A percentile compares a stretch with the other conserved stretches of the same genome.
Evolutionary conservation across 2,888 invertebrate species (phyloP).

Genomic region (Lathronympha strigana): DNA sequence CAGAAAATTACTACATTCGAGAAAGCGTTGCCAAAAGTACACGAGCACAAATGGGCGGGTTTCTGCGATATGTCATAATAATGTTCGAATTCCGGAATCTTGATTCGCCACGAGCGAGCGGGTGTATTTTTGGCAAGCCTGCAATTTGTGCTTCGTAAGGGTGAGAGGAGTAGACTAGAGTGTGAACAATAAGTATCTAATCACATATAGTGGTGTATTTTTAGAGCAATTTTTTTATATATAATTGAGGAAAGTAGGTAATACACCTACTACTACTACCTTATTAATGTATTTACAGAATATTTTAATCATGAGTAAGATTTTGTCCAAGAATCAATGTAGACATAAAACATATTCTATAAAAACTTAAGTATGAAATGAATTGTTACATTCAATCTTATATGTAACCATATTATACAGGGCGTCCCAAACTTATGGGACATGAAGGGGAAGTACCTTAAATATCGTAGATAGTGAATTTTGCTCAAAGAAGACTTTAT

Average conservation of each 20-base stretch:
- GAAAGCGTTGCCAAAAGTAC: conserved; percentile 32
- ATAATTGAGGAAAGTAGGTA: neutral
- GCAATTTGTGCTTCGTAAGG: conserved; percentile 9
- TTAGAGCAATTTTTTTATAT: neutral
- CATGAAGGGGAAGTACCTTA: too few relatives aligned
- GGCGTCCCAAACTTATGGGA: too few relatives aligned
- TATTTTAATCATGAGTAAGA: too few relatives aligned
- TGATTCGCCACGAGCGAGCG: conserved; percentile 10
- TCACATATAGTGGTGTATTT: neutral
- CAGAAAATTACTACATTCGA: conserved; percentile 15
- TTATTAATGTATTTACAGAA: too few relatives aligned
- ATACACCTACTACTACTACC: too few relatives aligned
- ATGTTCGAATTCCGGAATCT: conserved; percentile 19
- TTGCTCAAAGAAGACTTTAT: too few relatives aligned
- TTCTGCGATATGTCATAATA: conserved; percentile 27
- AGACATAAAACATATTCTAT: neutral
- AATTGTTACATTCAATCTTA: neutral
- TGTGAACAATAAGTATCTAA: neutral
- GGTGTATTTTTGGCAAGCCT: conserved; percentile 15
- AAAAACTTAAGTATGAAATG: neutral
- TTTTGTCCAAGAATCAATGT: too few relatives aligned
- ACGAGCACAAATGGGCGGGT: conserved; percentile 11
- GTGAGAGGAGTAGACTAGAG: conserved; percentile 8
- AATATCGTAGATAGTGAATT: too few relatives aligned
- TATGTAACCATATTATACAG: too few relatives aligned